Evolutionary conservation across 2,888 invertebrate species (phyloP), one percentile per base, ranked within the genome.

Genomic region (Macaria liturata): DNA sequence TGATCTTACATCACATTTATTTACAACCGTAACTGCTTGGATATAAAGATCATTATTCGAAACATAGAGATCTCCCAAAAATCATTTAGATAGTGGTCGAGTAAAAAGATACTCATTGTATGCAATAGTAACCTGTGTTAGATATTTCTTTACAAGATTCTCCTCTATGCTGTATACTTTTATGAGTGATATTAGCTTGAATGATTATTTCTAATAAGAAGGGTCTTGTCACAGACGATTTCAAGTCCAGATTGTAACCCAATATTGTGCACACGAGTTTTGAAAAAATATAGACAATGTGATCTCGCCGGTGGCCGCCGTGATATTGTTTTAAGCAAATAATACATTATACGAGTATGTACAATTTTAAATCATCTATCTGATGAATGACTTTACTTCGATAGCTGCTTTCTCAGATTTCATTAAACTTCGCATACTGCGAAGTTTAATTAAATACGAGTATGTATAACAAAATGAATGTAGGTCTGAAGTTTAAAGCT

Each of bases 261-360:
- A 80, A 88, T 86, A 84, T 81, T 81, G 81, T 79, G 84, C 83
- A 78, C 83, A 83, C 86, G 85, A 81, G 68, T 70, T 67, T 71
- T 72, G 70, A 81, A 84, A 84, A 81, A 79, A 71, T 68, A 60
- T 69, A 77, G 72, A 82, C 79, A 83, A 83, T 78, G 71, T 62
- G 70, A 75, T 80, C 74, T 74, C 70, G 76, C 74, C 74, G 81
- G 79, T 79, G 80, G 79, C 74, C 76, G 39, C 59, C 49, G 64
- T 30, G 34, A 9, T 20, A 20, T 20, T 20, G 20, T 20, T 2
- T 20, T 20, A 20, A 20, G 20, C 20, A 20, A 20, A 20, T 20
- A 20, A 20, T 2, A 20, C 20, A 20, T 20, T 20, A n/a, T n/a
- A n/a, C n/a, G n/a, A n/a, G 20, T 1, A 20, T 20, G 2, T 20